phyloP scores from a whole-genome alignment of 92 coral and sea anemone species.

The Epizoanthus stellaris region DNA sequence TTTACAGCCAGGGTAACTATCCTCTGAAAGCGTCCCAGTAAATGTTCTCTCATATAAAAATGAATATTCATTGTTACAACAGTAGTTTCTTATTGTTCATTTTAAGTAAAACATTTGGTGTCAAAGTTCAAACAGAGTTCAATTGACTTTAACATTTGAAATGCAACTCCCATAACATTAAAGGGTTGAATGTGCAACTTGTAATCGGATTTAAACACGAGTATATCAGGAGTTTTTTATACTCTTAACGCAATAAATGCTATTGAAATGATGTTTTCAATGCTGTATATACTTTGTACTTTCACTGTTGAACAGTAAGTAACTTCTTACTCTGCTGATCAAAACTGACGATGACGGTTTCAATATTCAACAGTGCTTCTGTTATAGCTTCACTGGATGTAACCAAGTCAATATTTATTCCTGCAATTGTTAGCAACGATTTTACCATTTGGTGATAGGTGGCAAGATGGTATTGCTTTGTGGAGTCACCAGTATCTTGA shows the following conservation, averaged over 20 bases:
- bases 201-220: background rate
- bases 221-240: slow-evolving; percentile 16
- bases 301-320: slow-evolving; percentile 4
- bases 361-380: slow-evolving; percentile 8
- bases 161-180: slow-evolving; percentile 17
- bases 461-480: slow-evolving; percentile 3
- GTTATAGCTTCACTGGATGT: slow-evolving; percentile 18
- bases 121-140: slow-evolving; percentile 19
- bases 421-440: slow-evolving; percentile 20
- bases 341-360: slow-evolving; percentile 16
- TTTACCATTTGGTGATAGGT: slow-evolving; percentile 6
- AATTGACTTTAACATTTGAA: slow-evolving; percentile 17
- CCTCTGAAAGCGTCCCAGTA: no score
- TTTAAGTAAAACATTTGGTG: slow-evolving; percentile 10
- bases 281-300: background rate
- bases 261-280: slow-evolving; percentile 13
- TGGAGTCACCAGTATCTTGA: slow-evolving; percentile 19
- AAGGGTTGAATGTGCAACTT: slow-evolving; percentile 15
- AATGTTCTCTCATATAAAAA: background rate
- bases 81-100: slow-evolving; percentile 19
- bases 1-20: no score
- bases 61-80: slow-evolving; percentile 13
- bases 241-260: slow-evolving; percentile 1
- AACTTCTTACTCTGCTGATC: slow-evolving; percentile 16
- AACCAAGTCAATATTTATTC: slow-evolving; percentile 15